Evolutionary conservation across 2,113 vertebrate genomes (phyloP).

Genomic region (Probosciger aterrimus): DNA sequence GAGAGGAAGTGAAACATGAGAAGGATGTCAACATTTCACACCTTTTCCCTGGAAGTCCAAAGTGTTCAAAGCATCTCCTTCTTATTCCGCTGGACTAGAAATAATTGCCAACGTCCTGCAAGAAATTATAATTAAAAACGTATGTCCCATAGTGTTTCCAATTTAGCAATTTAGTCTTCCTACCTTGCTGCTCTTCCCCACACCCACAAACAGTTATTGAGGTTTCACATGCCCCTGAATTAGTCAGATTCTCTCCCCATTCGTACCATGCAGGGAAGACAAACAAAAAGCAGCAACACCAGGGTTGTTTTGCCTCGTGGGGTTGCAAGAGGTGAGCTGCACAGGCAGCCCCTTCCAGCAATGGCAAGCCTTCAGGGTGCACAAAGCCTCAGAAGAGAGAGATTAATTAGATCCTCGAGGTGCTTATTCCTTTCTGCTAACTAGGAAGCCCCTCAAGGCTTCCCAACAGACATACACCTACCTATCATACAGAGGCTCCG

Average conservation of each 20-base stretch:
- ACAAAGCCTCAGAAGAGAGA: background rate
- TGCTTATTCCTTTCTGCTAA: background rate
- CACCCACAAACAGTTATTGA: background rate
- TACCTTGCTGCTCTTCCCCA: background rate
- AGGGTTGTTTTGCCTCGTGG: background rate
- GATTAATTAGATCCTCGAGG: background rate
- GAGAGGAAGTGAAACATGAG: background rate
- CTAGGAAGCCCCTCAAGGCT: background rate
- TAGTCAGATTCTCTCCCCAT: background rate
- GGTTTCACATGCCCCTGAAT: background rate
- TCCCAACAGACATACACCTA: background rate
- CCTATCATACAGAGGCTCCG: background rate
- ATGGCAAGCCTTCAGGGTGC: background rate
- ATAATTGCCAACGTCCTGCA: background rate
- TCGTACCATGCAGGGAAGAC: background rate
- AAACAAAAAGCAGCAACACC: background rate
- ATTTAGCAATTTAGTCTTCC: background rate
- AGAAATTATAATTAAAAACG: background rate
- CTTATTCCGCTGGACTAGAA: background rate
- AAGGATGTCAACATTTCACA: background rate
- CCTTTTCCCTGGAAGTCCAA: background rate
- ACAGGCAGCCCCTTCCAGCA: background rate
- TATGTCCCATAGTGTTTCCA: background rate
- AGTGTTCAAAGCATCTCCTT: background rate
- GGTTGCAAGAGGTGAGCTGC: rapidly evolving